Percentiles rank a stretch among this genome's conserved stretches.
Evolutionary conservation across 2,797 vertebrate species (phyloP).

Genomic region (Tamandua tetradactyla): DNA sequence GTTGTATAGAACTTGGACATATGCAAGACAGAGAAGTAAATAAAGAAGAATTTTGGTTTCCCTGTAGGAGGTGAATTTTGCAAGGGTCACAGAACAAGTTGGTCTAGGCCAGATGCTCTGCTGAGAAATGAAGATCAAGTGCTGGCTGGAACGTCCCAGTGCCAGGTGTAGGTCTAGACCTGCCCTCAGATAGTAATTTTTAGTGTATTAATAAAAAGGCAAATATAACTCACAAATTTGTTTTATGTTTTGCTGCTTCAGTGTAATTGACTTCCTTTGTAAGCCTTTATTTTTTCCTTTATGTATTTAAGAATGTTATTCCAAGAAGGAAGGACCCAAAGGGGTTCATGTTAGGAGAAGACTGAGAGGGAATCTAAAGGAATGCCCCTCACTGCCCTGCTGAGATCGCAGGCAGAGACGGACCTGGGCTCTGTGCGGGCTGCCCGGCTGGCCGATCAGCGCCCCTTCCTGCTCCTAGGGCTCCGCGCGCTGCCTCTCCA

Average conservation of each 20-base stretch:
- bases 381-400: not conserved
- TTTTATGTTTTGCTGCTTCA: not conserved
- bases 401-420: not conserved
- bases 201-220: not conserved
- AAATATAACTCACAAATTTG: not conserved
- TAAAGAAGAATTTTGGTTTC: not conserved
- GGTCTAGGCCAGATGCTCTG: not conserved
- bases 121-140: not conserved
- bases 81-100: not conserved
- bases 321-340: not conserved
- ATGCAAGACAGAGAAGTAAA: not conserved
- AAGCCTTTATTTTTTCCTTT: not conserved
- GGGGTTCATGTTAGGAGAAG: not conserved
- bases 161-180: not conserved
- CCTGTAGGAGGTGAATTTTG: not conserved
- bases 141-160: not conserved
- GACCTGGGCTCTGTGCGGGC: too few relatives aligned
- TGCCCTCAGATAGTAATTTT: not conserved
- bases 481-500: conserved; percentile 53
- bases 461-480: conserved; percentile 50
- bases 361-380: not conserved
- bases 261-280: not conserved
- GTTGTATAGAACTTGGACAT: not conserved
- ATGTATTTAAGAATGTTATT: not conserved
- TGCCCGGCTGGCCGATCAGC: too few relatives aligned